A percentile compares a stretch with the other conserved stretches of the same genome.
These are phyloP conservation scores for Cataglyphis livida DNA, from an alignment of 2,888 invertebrate genomes.

Conservation along the genomic window DNA sequence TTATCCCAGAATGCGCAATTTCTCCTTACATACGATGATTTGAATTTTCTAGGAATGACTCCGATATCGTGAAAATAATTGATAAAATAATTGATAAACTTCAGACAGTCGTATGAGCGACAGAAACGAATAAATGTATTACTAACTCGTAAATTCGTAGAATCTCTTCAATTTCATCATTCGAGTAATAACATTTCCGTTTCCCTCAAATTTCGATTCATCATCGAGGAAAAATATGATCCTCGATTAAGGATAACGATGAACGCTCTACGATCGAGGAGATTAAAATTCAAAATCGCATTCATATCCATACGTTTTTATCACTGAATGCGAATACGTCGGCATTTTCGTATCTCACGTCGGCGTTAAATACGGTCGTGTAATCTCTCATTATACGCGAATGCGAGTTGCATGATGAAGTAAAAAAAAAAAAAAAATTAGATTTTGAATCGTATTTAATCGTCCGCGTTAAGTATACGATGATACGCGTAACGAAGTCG, in stretches of 20 bases:
- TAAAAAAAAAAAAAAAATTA: constrained; percentile 13
- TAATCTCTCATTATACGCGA: constrained; percentile 11
- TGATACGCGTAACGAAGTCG: background rate
- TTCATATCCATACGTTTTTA: background rate
- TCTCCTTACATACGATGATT: background rate
- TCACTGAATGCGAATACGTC: background rate
- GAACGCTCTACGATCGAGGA: no score
- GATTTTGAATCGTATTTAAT: constrained; percentile 18
- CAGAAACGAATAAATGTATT: background rate
- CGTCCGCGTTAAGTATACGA: constrained; percentile 9
- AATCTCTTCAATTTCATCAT: background rate
- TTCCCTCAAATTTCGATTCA: background rate
- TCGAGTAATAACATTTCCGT: background rate
- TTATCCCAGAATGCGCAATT: background rate
- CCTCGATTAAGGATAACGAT: background rate
- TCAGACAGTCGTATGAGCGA: background rate
- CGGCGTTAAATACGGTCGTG: background rate
- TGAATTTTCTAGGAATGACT: background rate
- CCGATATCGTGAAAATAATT: background rate
- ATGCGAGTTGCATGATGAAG: constrained; percentile 15
- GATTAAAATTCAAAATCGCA: background rate
- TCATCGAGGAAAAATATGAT: background rate
- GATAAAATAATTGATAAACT: no score
- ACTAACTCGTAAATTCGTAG: background rate
- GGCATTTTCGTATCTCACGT: background rate